A percentile compares a stretch with the other conserved stretches of the same genome.
These are phyloP conservation scores for Scylla paramamosain DNA, from an alignment of 1,140 invertebrate species.

Conservation along the genomic window DNA sequence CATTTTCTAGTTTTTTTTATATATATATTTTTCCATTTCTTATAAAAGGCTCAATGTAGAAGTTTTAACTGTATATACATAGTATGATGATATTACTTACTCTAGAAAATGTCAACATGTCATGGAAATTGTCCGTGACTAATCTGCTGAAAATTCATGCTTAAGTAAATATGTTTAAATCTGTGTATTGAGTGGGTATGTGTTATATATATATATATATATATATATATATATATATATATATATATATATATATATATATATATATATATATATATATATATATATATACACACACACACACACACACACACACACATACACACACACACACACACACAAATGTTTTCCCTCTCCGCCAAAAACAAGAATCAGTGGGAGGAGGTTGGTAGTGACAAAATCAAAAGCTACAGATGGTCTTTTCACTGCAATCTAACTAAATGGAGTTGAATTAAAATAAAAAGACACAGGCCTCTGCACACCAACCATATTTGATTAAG, in stretches of 20 bases:
- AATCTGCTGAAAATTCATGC: not conserved
- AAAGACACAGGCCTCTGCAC: not conserved
- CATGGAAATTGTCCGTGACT: not conserved
- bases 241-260: conserved; percentile 6
- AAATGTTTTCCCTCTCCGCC: not conserved
- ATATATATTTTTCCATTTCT: not conserved
- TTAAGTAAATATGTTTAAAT: not conserved
- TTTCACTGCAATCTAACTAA: not conserved
- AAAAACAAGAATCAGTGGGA: not conserved
- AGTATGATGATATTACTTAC: not conserved
- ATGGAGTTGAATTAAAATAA: not conserved
- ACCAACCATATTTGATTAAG: not conserved
- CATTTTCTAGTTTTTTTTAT: not conserved
- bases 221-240: conserved; percentile 25
- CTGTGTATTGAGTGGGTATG: not conserved
- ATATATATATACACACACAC: too few species aligned
- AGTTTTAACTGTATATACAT: not conserved
- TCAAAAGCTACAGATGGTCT: not conserved
- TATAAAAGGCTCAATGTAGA: not conserved
- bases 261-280: conserved; percentile 19
- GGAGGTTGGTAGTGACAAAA: not conserved
- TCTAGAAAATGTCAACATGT: not conserved
- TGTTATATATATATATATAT: conserved; percentile 13
- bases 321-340: not conserved
- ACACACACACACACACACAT: not conserved